Evolutionary conservation across 1,140 invertebrate species (phyloP), one percentile per base, ranked within the genome.

Genomic region (Potamilus streckersoni): DNA sequence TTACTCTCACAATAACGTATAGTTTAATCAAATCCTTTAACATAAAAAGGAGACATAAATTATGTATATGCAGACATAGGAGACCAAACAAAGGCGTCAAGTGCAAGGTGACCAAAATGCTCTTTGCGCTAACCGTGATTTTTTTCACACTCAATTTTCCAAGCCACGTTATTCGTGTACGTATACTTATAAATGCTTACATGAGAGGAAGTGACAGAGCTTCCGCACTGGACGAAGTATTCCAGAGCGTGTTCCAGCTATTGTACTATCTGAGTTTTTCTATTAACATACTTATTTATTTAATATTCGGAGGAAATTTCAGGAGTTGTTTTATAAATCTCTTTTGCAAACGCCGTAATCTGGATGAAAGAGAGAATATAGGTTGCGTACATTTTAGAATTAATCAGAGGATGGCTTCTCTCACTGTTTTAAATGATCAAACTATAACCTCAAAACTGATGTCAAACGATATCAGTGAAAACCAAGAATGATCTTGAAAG

Each of bases 281-380:
- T 67, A 94, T 96, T 62, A 96, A 96, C 91, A 95, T 96, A 85
- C 91, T 94, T 19, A 91, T 96, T 19, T 96, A 96, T 88, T 94
- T 83, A 17, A 16, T 77, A 0, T 86, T 82, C 56, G 85, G 85
- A 15, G 71, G 77, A 38, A 82, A 81, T 57, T 86, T 86, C 60
- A 72, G 83, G 12, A 71, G 76, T 15, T 72, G 81, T 2, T 84
- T 83, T 61, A 73, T 49, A 49, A 6, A 49, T 49, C 6, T 49
- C 5, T 49, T 8, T 49, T 49, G 38, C 38, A 49, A 49, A 49
- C 38, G 38, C 4, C 6, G 38, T 8, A 49, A 4, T 0, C 38
- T 49, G 38, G 38, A 6, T 5, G 38, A 8, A 5, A 8, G 38
- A 49, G 6, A 49, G 38, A 49, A 49, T 49, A 11, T 5, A 8